These are phyloP conservation scores for Lophius piscatorius DNA, from an alignment of 2,113 vertebrate genomes.

Conservation along the genomic window DNA sequence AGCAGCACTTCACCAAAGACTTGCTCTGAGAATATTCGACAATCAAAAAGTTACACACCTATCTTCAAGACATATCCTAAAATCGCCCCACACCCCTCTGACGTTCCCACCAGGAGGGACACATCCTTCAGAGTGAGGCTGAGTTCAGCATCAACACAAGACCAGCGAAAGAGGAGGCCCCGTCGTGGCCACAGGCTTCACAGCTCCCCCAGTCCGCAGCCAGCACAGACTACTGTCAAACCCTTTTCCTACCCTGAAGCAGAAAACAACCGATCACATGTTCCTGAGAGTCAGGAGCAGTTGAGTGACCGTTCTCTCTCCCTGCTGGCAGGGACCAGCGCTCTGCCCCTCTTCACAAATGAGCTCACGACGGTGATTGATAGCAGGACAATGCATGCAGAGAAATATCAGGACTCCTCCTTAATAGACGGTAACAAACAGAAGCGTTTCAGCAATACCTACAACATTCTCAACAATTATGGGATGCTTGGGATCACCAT, in stretches of 20 bases:
- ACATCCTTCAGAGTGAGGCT: slow-evolving; percentile 48
- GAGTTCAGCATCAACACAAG: slow-evolving; percentile 36
- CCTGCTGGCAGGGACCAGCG: slow-evolving; percentile 14
- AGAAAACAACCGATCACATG: slow-evolving; percentile 7
- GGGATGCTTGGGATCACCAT: slow-evolving; percentile 90
- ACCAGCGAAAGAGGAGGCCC: slow-evolving; percentile 49
- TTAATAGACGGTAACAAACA: slow-evolving; percentile 77
- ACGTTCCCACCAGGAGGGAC: slow-evolving; percentile 54
- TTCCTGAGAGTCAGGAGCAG: slow-evolving; percentile 28
- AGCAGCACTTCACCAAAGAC: slow-evolving; percentile 66
- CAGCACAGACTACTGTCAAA: slow-evolving; percentile 12
- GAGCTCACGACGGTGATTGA: slow-evolving; percentile 34
- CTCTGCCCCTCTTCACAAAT: slow-evolving; percentile 24
- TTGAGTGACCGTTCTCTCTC: slow-evolving; percentile 25
- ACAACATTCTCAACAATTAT: slow-evolving; percentile 86
- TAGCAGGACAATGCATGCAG: slow-evolving; percentile 1
- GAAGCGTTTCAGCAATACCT: slow-evolving; percentile 90
- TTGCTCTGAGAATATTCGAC: slow-evolving; percentile 72
- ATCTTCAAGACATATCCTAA: slow-evolving; percentile 88
- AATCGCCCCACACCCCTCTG: slow-evolving; percentile 87
- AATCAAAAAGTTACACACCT: slow-evolving; percentile 83
- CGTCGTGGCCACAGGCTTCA: slow-evolving; percentile 47
- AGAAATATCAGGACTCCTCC: slow-evolving; percentile 45
- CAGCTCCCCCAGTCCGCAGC: slow-evolving; percentile 33
- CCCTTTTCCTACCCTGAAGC: slow-evolving; percentile 31